phyloP scores from a whole-genome alignment of 92 coral and sea anemone genomes.

The Metridium senile region DNA sequence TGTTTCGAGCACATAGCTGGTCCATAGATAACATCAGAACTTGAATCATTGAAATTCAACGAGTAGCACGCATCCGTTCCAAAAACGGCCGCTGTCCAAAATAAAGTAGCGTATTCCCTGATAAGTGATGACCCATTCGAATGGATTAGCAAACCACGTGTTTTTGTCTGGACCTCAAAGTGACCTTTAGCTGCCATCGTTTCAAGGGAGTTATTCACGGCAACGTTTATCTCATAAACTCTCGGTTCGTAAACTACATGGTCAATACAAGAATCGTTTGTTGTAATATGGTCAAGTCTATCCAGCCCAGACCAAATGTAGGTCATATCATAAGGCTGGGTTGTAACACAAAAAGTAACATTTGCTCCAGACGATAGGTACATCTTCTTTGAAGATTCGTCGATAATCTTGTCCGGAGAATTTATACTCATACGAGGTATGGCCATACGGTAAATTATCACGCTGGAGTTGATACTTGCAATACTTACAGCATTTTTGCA shows the following conservation, averaged over 20 bases:
- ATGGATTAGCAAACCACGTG: slow-evolving; percentile 30
- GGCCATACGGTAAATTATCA: slow-evolving; percentile 52
- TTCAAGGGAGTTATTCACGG: slow-evolving; percentile 56
- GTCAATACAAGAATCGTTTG: slow-evolving; percentile 10
- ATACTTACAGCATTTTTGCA: slow-evolving; percentile 68
- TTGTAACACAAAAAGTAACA: slow-evolving; percentile 45
- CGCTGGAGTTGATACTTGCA: slow-evolving; percentile 20
- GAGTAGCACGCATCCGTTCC: slow-evolving; percentile 57
- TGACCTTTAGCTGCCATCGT: slow-evolving; percentile 12
- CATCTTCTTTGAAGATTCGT: not conserved
- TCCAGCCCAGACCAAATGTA: slow-evolving; percentile 46
- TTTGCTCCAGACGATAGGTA: slow-evolving; percentile 41
- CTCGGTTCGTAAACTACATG: slow-evolving; percentile 28
- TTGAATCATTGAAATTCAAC: slow-evolving; percentile 44
- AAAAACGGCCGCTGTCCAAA: slow-evolving; percentile 31
- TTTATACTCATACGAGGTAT: slow-evolving; percentile 41
- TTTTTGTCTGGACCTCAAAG: slow-evolving; percentile 46
- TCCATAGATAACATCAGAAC: slow-evolving; percentile 32
- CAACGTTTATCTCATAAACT: slow-evolving; percentile 28
- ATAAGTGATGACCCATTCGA: slow-evolving; percentile 41
- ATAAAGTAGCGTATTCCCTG: not conserved
- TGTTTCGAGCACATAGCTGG: slow-evolving; percentile 15
- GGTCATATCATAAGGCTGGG: slow-evolving; percentile 57
- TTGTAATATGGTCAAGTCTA: not conserved
- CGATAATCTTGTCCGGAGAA: slow-evolving; percentile 3